These are phyloP conservation scores for Acrocyrtus sp. DNA, from an alignment of 2,888 invertebrate species.

Conservation along the genomic window DNA sequence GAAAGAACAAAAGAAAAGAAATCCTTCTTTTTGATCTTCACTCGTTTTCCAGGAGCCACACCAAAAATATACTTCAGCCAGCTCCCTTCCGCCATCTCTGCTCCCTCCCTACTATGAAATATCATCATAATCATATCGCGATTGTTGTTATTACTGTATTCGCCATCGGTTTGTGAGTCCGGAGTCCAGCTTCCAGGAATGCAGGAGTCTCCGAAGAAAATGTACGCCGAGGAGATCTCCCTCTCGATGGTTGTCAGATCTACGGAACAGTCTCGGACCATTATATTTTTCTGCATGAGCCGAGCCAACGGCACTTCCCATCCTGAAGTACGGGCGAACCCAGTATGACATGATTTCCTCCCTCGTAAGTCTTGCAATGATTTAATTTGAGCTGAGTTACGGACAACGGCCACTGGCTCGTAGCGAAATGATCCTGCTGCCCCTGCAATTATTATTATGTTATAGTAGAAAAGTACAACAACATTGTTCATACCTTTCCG, in stretches of 20 bases:
- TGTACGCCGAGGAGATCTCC: conserved; percentile 82
- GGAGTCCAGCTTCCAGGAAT: conserved; percentile 87
- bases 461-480: too few species aligned
- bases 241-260: conserved; percentile 79
- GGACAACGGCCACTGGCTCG: conserved; percentile 83
- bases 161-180: conserved; percentile 76
- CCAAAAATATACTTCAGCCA: too few species aligned
- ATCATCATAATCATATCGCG: too few species aligned
- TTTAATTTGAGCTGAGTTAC: conserved; percentile 77
- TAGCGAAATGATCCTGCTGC: conserved; percentile 79
- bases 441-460: too few species aligned
- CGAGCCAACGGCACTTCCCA: conserved; percentile 74
- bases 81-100: too few species aligned
- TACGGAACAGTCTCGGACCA: conserved; percentile 76
- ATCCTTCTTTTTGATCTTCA: not conserved
- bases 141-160: conserved; percentile 74
- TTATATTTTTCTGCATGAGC: conserved; percentile 75
- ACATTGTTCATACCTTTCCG: too few species aligned
- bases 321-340: conserved; percentile 87
- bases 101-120: not conserved
- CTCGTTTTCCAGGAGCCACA: too few species aligned
- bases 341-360: conserved; percentile 86
- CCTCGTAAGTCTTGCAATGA: conserved; percentile 77
- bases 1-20: conserved; percentile 21
- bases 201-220: conserved; percentile 84